Evolutionary conservation across 2,113 vertebrate species (phyloP).

Genomic region (Megalops atlanticus): DNA sequence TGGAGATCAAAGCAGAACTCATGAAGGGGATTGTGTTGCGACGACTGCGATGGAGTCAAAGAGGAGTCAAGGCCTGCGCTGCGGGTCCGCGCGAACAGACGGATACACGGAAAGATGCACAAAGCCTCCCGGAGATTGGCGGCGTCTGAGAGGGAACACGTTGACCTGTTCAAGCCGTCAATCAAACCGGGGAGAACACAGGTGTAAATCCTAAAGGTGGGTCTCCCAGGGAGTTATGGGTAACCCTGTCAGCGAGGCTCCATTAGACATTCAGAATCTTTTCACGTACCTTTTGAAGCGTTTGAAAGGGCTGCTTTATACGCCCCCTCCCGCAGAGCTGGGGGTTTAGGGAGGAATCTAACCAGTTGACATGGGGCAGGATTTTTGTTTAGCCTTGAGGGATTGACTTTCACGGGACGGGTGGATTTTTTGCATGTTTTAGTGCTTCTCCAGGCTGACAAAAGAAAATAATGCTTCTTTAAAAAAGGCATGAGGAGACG

Average conservation of each 20-base stretch:
- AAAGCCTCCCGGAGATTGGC: slow-evolving; percentile 14
- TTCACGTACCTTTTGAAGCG: slow-evolving; percentile 47
- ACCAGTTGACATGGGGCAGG: background rate
- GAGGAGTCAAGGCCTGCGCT: slow-evolving; percentile 16
- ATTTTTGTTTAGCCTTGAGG: slow-evolving; percentile 10
- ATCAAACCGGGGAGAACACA: slow-evolving; percentile 23
- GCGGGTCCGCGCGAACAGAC: slow-evolving; percentile 11
- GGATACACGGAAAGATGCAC: background rate
- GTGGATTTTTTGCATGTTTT: slow-evolving; percentile 42
- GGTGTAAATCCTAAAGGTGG: slow-evolving; percentile 40
- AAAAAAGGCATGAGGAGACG: slow-evolving; percentile 43
- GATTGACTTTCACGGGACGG: background rate
- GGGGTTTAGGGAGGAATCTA: slow-evolving; percentile 1
- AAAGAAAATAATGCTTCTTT: slow-evolving; percentile 39
- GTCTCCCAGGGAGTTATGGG: slow-evolving; percentile 30
- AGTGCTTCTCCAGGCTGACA: slow-evolving; percentile 34
- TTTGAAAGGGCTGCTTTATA: slow-evolving; percentile 30
- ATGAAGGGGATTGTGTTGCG: background rate
- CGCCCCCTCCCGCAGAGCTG: too few relatives aligned
- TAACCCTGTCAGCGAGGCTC: slow-evolving; percentile 30
- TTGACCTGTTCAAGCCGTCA: slow-evolving; percentile 32
- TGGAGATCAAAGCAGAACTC: slow-evolving; percentile 22
- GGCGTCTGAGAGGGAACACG: slow-evolving; percentile 7
- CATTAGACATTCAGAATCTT: slow-evolving; percentile 45
- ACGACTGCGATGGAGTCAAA: background rate